Evolutionary conservation across 1,140 invertebrate species (phyloP).

Genomic region (Calycopis cecrops): DNA sequence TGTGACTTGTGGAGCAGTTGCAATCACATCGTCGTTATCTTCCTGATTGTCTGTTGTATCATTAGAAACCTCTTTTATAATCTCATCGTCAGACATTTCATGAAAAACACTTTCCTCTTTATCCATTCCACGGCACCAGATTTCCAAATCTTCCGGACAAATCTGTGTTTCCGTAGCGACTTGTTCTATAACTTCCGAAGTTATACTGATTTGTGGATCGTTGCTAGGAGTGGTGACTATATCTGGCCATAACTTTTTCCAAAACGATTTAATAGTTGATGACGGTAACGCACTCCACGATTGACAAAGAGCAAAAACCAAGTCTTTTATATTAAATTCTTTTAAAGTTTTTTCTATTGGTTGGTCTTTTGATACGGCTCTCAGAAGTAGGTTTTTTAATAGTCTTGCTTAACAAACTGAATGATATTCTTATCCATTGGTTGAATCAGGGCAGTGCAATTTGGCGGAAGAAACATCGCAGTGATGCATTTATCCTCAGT

Average conservation of each 20-base stretch:
- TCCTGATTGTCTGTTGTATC: conserved; percentile 31
- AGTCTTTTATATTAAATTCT: conserved; percentile 40
- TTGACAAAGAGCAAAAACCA: conserved; percentile 40
- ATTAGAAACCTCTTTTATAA: conserved; percentile 32
- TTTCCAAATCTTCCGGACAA: conserved; percentile 30
- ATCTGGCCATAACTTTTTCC: conserved; percentile 45
- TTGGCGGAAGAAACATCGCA: conserved; percentile 57
- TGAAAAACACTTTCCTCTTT: conserved; percentile 32
- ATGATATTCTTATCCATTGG: conserved; percentile 55
- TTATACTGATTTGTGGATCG: conserved; percentile 29
- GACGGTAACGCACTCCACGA: conserved; percentile 40
- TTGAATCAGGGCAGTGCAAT: conserved; percentile 53
- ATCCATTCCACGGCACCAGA: conserved; percentile 31
- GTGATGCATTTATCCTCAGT: conserved; percentile 48
- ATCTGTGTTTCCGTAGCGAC: conserved; percentile 30
- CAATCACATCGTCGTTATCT: conserved; percentile 37
- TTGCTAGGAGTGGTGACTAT: conserved; percentile 35
- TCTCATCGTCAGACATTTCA: conserved; percentile 36
- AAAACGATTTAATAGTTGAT: conserved; percentile 45
- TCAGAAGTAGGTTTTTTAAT: conserved; percentile 45
- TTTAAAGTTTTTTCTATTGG: conserved; percentile 44
- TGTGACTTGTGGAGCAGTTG: conserved; percentile 37
- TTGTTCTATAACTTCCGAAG: conserved; percentile 31
- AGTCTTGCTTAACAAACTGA: conserved; percentile 44
- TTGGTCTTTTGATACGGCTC: too few species aligned